A percentile compares a stretch with the other conserved stretches of the same genome.
These are phyloP conservation scores for Pocillopora meandrina DNA, from an alignment of 92 coral and sea anemone species.

Conservation along the genomic window DNA sequence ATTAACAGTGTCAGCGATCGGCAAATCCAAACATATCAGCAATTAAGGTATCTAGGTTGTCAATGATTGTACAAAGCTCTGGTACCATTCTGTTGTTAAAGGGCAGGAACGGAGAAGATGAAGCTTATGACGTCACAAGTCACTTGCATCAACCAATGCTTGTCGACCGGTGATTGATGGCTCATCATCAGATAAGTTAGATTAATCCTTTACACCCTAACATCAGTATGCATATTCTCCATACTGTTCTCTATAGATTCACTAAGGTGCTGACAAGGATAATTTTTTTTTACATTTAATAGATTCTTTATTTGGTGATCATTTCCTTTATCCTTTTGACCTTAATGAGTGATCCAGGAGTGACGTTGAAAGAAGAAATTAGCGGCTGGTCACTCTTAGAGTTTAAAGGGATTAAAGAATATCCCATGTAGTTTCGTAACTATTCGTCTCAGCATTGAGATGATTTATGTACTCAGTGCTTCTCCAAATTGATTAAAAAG, in stretches of 20 bases:
- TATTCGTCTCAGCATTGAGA: conserved; percentile 5
- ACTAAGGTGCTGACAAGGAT: no score
- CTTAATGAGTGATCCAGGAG: no score
- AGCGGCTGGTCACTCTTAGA: no score
- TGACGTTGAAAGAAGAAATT: no score
- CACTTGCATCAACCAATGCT: background rate
- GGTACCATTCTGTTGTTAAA: background rate
- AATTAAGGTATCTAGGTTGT: background rate
- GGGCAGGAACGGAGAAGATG: background rate
- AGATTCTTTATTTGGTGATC: no score
- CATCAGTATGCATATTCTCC: no score
- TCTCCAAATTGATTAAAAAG: conserved; percentile 8
- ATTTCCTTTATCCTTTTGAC: no score
- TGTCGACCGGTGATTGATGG: background rate
- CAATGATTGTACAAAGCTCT: background rate
- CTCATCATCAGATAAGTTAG: background rate
- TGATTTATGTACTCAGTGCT: conserved; percentile 15
- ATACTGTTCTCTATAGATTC: no score
- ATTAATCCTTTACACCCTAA: no score
- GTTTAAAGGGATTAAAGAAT: background rate
- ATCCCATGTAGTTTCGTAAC: background rate
- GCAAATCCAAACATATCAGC: background rate
- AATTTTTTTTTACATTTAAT: no score
- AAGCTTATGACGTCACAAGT: background rate
- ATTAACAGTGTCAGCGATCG: background rate